Evolutionary conservation across 2,113 vertebrate genomes (phyloP).

Genomic region (Cryptoleucopteryx plumbea): DNA sequence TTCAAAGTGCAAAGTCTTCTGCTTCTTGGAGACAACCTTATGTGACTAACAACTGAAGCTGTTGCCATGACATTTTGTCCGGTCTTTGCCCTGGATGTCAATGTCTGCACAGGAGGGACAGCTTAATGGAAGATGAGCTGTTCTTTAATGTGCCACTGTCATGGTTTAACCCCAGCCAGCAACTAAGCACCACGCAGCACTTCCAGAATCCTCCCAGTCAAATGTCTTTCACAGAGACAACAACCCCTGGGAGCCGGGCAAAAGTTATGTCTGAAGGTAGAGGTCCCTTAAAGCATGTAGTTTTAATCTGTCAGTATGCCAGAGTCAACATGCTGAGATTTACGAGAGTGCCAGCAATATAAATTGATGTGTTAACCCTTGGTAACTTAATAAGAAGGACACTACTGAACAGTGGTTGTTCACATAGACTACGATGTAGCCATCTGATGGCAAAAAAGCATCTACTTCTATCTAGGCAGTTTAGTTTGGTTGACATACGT

Average conservation of each 20-base stretch:
- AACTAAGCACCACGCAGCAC: not conserved
- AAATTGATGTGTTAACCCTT: not conserved
- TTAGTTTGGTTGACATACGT: accelerated
- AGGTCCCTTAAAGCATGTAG: not conserved
- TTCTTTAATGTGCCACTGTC: not conserved
- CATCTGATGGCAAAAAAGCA: not conserved
- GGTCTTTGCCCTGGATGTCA: not conserved
- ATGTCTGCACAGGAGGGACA: not conserved
- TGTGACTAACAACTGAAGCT: not conserved
- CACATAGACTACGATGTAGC: not conserved
- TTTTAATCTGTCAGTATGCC: not conserved
- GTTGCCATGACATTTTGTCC: not conserved
- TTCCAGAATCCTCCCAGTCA: not conserved
- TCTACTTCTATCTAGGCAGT: not conserved
- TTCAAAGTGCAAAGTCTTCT: not conserved
- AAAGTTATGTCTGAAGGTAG: not conserved
- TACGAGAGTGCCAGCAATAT: not conserved
- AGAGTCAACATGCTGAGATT: not conserved
- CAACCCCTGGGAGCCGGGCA: accelerated
- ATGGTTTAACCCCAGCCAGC: too few relatives aligned
- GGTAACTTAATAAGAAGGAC: not conserved
- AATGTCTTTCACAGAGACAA: not conserved
- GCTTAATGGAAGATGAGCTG: not conserved
- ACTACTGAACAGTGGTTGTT: not conserved
- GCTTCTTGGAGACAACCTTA: not conserved